Evolutionary conservation across 1,140 invertebrate species (phyloP).

Genomic region (Drosophila tsacasi): DNA sequence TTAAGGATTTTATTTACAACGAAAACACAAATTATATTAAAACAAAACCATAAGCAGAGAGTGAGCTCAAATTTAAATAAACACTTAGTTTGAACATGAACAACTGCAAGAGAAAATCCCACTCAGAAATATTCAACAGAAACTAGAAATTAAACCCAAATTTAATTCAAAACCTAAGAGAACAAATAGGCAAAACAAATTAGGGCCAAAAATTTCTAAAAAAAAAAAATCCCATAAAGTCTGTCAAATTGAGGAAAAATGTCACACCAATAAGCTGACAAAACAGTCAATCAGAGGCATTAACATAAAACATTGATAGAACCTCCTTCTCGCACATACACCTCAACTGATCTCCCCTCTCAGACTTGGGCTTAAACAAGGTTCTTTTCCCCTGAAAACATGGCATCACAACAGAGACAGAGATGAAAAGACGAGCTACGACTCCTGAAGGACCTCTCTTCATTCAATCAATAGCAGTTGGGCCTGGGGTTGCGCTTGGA

Average conservation of each 20-base stretch:
- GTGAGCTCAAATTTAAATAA: constrained; percentile 15
- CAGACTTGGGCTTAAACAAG: constrained; percentile 31
- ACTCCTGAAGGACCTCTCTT: constrained; percentile 31
- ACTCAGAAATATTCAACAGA: background rate
- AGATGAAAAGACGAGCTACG: constrained; percentile 10
- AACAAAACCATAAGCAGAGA: constrained; percentile 5
- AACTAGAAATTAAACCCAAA: constrained; percentile 1
- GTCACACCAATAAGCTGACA: constrained; percentile 20
- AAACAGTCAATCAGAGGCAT: constrained; percentile 45
- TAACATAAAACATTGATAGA: constrained; percentile 49
- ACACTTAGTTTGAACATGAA: background rate
- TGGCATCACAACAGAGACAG: constrained; percentile 28
- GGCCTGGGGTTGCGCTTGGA: constrained; percentile 1
- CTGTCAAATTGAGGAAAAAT: constrained; percentile 14
- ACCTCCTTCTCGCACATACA: background rate
- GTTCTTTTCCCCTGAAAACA: constrained; percentile 8
- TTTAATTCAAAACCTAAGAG: background rate
- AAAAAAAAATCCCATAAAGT: background rate
- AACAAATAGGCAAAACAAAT: background rate
- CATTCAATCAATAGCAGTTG: constrained; percentile 38
- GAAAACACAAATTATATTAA: background rate
- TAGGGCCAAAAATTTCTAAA: background rate
- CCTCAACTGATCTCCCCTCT: constrained; percentile 2
- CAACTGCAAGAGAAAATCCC: background rate
- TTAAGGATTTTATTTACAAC: constrained; percentile 15